phyloP scores from a whole-genome alignment of 2,888 invertebrate genomes.

The Lamproptera curius region DNA sequence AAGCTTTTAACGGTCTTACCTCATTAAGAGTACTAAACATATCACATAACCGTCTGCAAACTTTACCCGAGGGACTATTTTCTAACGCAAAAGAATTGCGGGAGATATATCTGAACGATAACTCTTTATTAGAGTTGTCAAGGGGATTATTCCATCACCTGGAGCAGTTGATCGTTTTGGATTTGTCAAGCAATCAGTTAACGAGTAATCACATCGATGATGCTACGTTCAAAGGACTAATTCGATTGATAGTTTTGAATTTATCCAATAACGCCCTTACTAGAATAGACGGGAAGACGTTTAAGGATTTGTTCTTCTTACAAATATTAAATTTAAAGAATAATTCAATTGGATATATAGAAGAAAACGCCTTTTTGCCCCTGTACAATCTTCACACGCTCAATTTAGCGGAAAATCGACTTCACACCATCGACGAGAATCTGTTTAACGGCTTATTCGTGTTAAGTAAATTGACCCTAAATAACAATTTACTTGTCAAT shows the following conservation, averaged over 20 bases:
- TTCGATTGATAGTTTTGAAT: slow-evolving; percentile 90
- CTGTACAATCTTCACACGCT: slow-evolving; percentile 93
- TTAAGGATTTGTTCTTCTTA: slow-evolving; percentile 91
- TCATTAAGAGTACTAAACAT: slow-evolving; percentile 90
- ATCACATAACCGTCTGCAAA: slow-evolving; percentile 89
- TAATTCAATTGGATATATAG: slow-evolving; percentile 92
- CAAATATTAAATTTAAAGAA: slow-evolving; percentile 92
- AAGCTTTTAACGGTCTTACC: slow-evolving; percentile 87
- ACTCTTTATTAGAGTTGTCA: slow-evolving; percentile 89
- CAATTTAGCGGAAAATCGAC: slow-evolving; percentile 91
- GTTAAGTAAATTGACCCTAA: slow-evolving; percentile 89
- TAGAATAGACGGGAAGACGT: slow-evolving; percentile 88
- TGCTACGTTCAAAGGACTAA: slow-evolving; percentile 90
- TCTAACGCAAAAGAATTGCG: slow-evolving; percentile 88
- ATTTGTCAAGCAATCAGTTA: slow-evolving; percentile 90
- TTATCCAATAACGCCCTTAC: slow-evolving; percentile 92
- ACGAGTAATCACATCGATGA: slow-evolving; percentile 91
- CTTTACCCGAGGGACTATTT: slow-evolving; percentile 89
- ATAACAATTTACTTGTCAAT: slow-evolving; percentile 89
- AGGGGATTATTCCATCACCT: slow-evolving; percentile 90
- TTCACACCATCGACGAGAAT: slow-evolving; percentile 88
- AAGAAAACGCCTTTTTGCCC: slow-evolving; percentile 91
- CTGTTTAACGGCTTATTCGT: slow-evolving; percentile 91
- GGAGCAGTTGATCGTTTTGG: slow-evolving; percentile 89
- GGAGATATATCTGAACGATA: slow-evolving; percentile 91